Evolutionary conservation across 2,888 invertebrate species (phyloP).

Genomic region (Pocota personata): DNA sequence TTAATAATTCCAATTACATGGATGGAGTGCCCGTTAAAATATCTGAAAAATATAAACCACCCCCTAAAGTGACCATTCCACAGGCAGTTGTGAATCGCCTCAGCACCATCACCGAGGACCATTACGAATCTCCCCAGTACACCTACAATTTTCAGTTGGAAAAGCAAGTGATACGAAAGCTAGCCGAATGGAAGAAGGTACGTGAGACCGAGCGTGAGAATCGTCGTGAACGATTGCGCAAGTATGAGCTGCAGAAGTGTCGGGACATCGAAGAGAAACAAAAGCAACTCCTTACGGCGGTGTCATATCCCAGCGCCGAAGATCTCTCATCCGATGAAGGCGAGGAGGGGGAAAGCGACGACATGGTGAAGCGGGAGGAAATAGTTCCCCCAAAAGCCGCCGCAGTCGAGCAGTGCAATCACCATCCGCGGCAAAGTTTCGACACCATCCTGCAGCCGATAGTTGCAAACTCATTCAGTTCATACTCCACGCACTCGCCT

Average conservation of each 20-base stretch:
- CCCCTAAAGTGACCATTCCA: conserved; percentile 87
- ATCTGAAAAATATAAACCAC: conserved; percentile 93
- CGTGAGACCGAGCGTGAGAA: conserved; percentile 86
- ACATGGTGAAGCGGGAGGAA: conserved; percentile 38
- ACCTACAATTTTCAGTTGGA: conserved; percentile 90
- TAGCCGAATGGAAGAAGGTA: conserved; percentile 88
- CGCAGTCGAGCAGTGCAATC: conserved; percentile 51
- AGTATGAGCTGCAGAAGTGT: conserved; percentile 85
- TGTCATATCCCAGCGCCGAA: conserved; percentile 86
- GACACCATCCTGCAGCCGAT: conserved; percentile 82
- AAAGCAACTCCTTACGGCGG: conserved; percentile 85
- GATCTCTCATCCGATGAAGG: conserved; percentile 84
- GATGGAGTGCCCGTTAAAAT: conserved; percentile 95
- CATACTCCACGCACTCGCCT: conserved; percentile 41
- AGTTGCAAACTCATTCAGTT: conserved; percentile 75
- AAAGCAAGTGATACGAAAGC: conserved; percentile 87
- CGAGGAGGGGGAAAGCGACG: conserved; percentile 71
- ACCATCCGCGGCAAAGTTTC: conserved; percentile 78
- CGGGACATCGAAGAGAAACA: conserved; percentile 84
- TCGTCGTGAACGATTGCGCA: conserved; percentile 85
- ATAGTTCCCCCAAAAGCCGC: conserved; percentile 20
- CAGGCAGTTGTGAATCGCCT: conserved; percentile 84
- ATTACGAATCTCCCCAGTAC: conserved; percentile 83
- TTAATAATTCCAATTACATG: conserved; percentile 83
- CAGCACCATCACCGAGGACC: conserved; percentile 83